Base-by-base conservation (phyloP, 2,797 vertebrate species). In the Carduelis carduelis region DNA sequence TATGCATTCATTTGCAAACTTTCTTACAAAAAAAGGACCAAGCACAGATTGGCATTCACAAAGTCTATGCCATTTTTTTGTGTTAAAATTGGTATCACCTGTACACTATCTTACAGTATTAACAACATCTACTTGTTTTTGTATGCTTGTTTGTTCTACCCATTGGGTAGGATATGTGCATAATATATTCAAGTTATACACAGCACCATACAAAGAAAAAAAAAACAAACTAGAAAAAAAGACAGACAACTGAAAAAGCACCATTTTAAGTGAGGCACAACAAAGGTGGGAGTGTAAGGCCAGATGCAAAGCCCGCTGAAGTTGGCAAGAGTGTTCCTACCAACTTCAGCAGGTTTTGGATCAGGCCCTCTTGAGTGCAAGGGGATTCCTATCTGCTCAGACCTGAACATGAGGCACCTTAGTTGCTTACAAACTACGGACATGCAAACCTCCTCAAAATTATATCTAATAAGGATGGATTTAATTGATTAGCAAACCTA, bases 101-200 rank as follows among this genome's bases (percentile, higher is more conserved):
- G 97, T 99, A 99, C 98, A 99, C 98, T 98, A 99, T 99, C 97
- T 99, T 99, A 99, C 99, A 99, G 97, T 99, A 99, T 99, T 98
- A 98, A 99, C 98, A 99, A 98, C 95, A 97, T 97, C 95, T 97
- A 81, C 60, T 95, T 89, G 82, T 97, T 98, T 98, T 98, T 93
- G 64, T 95, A 84, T 98, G 93, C 81, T 94, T 95, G 96, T 98
- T 97, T 98, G 97, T 98, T 99, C 99, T 99, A 99, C 99, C 99
- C 99, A 99, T 98, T 99, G 99, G 99, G 99, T 99, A 99, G 99
- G 98, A 99, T 99, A 99, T 99, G 98, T 99, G 99, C 98, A 99
- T 99, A 98, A 99, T 98, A 99, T 98, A 98, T 99, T 99, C 98
- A 99, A 98, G 98, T 99, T 99, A 98, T 99, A 98, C 98, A 99